Conservation (phyloP, 2,797 vertebrate genomes). For the Pipistrellus pipistrellus region DNA sequence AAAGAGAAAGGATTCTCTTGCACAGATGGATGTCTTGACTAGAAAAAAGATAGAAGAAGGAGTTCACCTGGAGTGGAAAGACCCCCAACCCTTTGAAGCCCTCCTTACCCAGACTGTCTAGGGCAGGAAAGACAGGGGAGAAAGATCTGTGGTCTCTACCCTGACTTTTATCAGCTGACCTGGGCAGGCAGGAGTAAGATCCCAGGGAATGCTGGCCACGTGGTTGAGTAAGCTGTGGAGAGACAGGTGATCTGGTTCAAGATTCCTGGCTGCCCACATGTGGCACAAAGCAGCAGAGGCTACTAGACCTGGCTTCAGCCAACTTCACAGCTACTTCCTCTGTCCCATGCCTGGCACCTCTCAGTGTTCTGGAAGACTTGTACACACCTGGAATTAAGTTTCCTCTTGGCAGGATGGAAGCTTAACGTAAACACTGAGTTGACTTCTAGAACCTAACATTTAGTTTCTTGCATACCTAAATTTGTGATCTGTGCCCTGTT, state of each 20-base stretch:
- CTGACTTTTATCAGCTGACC: neutral
- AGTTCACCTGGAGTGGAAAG: conserved; percentile 8
- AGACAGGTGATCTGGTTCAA: neutral
- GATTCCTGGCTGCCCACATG: neutral
- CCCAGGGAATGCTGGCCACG: neutral
- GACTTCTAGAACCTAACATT: conserved; percentile 6
- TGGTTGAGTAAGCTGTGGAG: neutral
- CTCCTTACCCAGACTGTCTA: neutral
- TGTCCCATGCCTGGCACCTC: neutral
- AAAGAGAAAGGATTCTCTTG: conserved; percentile 15
- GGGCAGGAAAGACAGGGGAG: neutral
- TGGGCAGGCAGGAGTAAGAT: neutral
- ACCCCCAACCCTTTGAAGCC: neutral
- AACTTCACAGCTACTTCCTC: neutral
- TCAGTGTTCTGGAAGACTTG: neutral
- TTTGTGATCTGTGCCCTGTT: conserved; percentile 27
- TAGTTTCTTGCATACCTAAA: neutral
- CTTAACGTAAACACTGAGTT: neutral
- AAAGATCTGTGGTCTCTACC: neutral
- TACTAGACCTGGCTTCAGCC: neutral
- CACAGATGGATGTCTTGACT: neutral
- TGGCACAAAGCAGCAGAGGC: neutral
- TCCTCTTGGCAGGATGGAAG: neutral
- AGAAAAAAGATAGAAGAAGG: neutral
- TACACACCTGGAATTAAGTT: neutral